Conservation (phyloP, 2,797 vertebrate genomes). For the Manis pentadactyla region DNA sequence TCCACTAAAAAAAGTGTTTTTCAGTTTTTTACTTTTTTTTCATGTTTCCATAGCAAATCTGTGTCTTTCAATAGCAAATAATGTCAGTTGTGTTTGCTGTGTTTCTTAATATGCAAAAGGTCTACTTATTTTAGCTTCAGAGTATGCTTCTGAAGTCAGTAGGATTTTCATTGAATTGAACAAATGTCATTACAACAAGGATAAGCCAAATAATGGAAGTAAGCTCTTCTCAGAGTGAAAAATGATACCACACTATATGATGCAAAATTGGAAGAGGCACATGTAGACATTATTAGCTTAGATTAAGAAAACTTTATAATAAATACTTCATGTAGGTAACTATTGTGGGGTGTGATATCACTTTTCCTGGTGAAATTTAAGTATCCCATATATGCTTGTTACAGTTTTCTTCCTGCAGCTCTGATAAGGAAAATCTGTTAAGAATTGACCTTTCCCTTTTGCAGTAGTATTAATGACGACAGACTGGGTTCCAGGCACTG, state of each 20-base stretch:
- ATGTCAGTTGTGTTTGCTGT: neutral
- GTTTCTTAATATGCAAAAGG: constrained; percentile 3
- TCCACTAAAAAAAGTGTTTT: neutral
- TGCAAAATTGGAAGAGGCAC: neutral
- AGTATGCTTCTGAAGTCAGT: constrained; percentile 11
- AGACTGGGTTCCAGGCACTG: neutral
- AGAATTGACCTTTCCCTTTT: constrained; percentile 20
- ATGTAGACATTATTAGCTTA: constrained; percentile 16
- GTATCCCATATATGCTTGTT: neutral
- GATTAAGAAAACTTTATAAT: neutral
- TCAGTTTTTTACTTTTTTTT: neutral
- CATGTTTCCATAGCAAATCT: neutral
- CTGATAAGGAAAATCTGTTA: constrained; percentile 24
- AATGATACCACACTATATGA: neutral
- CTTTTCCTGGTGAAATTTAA: constrained; percentile 33
- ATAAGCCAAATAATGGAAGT: neutral
- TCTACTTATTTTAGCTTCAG: neutral
- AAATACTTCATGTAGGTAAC: neutral
- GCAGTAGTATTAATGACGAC: neutral
- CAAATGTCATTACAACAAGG: neutral
- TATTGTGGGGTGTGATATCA: neutral
- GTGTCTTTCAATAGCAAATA: neutral
- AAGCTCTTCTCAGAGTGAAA: constrained; percentile 10
- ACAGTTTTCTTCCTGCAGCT: neutral
- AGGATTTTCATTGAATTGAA: constrained; percentile 8